Base-by-base conservation (phyloP, 1,140 invertebrate genomes). In the Trachymyrmex septentrionalis region DNA sequence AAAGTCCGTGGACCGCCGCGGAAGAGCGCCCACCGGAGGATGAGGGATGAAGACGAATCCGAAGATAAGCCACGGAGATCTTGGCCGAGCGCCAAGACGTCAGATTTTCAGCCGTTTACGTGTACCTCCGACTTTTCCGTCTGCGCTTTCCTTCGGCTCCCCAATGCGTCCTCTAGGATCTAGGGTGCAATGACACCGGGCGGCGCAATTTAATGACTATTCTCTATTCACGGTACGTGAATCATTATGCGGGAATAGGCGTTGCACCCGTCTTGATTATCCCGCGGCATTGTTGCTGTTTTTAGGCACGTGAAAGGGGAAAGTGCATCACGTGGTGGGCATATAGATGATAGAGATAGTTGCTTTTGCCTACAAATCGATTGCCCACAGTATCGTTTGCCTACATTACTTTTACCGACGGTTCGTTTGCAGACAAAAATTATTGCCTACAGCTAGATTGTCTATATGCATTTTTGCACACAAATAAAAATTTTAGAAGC, bases 71-170 rank as follows among this genome's bases (percentile, higher is more conserved):
- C 78, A 16, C 63, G 80, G 87, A 87, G 78, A 91, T 69, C 90
- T 88, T 92, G 92, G 92, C 88, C n/a, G 48, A 59, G 53, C 44
- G 92, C 92, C 92, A 91, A 87, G 38, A 67, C 73, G 69, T 87
- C 78, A 91, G 90, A 91, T 90, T 90, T 88, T 91, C 88, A 88
- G 92, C 88, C 92, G 90, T 90, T 88, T 92, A 91, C 91, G 91
- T 92, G 92, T 92, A 89, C 86, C 77, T 82, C 81, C 89, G 90
- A 90, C 89, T 92, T 91, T 90, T 72, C 38, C 86, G 75, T 85
- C 86, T 88, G 67, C 71, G 80, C 78, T 91, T 80, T 77, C 89
- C 88, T 81, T 87, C 89, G 73, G 67, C 69, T 55, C 19, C 38
- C 67, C 77, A 75, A 59, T 16, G 53, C 77, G 66, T 89, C 85